Evolutionary conservation across 2,888 invertebrate genomes (phyloP), one percentile per base, ranked within the genome.

Genomic region (Acrobasis consociella): DNA sequence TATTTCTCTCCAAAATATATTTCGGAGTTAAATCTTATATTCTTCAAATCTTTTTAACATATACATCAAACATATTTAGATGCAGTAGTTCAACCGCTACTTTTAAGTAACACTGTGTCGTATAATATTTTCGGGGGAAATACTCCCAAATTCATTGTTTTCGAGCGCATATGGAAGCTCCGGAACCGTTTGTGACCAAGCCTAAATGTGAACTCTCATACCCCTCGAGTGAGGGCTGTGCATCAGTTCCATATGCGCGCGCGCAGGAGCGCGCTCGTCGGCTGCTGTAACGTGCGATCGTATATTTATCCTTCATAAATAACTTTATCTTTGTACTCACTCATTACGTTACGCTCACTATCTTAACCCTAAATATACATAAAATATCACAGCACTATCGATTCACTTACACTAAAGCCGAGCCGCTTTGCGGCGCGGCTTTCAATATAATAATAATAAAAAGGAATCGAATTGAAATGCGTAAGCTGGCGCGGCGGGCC

Each of bases 361-460:
- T 76, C 89, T 89, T 89, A 89, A 74, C 76, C 77, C 86, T 90
- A 90, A 85, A 88, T 89, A 88, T 91, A 91, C 89, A 91, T 89
- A 89, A 91, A 91, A 92, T 92, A 92, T 92, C 91, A 92, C 91
- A 92, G 91, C 91, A 91, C 91, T 86, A 91, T 91, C 91, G 91
- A 91, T 92, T 89, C 90, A 82, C 91, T 91, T 91, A 91, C 85
- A 76, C 91, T 91, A 91, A 82, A 80, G 80, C 74, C 83, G 72
- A 77, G 77, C 80, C 85, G 91, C 91, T 91, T 86, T 73, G 91
- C 91, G 80, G 75, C 85, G 74, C 78, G 73, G 80, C 75, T 82
- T 81, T 75, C 70, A 72, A 80, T 76, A 85, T 78, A 82, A 81
- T 73, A 80, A 79, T 75, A 73, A 75, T 71, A 83, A 77, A 83